Base-by-base conservation (phyloP, 2,797 vertebrate genomes). In the Macrochelys suwanniensis region DNA sequence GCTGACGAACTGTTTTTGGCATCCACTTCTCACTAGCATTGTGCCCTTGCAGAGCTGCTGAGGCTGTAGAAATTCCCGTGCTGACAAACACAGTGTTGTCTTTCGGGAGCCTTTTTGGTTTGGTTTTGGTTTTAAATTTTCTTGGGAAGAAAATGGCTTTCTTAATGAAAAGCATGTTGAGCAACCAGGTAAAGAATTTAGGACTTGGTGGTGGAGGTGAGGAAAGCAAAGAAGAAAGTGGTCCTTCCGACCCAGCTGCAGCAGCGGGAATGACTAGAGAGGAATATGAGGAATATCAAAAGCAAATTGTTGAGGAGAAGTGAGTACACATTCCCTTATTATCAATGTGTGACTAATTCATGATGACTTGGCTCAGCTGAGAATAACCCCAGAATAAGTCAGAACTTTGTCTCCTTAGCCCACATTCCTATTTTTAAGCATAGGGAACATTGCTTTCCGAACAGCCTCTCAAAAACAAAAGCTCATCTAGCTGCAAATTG, bases 261-360 rank as follows among this genome's bases (percentile, higher is more conserved):
- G 99, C 99, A 1, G 99, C 99, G 17, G 99, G 99, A 80, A 99
- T 99, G 99, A 99, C 99, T 50, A 98, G 99, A 28, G 99, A 99
- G 97, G 99, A 99, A 94, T 99, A 99, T 95, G 99, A 99, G 97
- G 99, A 99, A 81, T 99, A 99, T 97, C 99, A 99, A 94, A 99
- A 99, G 98, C 99, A 99, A 95, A 3, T 99, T 97, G 99, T 99
- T 97, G 99, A 99, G 97, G 99, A 99, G 98, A 99, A 99, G 99
- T 99, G 98, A 99, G 99, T 99, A 98, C 91, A 11, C 5, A 1
- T 94, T 74, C 93, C 89, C 89, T 95, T 96, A 7, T 92, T 97
- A 89, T 78, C 84, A 54, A 16, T 80, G 7, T 0, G 31, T 90
- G 91, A 92, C 37, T 94, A 68, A 79, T 77, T 81, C 68, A 56